These are phyloP conservation scores for Onychomys leucogaster DNA, from an alignment of 2,797 vertebrate species.

Conservation along the genomic window DNA sequence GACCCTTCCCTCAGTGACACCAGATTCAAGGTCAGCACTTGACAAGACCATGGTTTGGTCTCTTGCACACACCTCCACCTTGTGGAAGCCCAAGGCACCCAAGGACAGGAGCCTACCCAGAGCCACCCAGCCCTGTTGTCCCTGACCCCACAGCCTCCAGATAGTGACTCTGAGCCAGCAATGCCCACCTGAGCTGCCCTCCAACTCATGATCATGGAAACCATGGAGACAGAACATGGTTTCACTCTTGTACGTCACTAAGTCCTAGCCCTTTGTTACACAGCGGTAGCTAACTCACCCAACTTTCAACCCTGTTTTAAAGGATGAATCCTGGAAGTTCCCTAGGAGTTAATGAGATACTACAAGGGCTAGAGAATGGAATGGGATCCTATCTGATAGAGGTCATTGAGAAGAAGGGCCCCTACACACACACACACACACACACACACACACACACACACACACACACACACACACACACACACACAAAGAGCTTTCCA, in stretches of 20 bases:
- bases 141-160: not conserved
- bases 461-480: not conserved
- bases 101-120: not conserved
- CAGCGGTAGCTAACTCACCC: not conserved
- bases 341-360: not conserved
- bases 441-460: not conserved
- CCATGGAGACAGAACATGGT: not conserved
- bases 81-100: not conserved
- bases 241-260: not conserved
- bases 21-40: not conserved
- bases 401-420: not conserved
- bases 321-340: not conserved
- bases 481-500: not conserved
- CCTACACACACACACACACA: not conserved
- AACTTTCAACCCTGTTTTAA: not conserved
- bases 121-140: not conserved
- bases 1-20: not conserved
- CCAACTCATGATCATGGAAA: not conserved
- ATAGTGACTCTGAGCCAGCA: not conserved
- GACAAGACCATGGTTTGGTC: not conserved
- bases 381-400: not conserved
- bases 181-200: not conserved
- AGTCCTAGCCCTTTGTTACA: not conserved
- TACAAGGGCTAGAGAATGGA: not conserved
- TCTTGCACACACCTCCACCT: accelerated